These are phyloP conservation scores for Papilio polytes DNA, from an alignment of 1,140 invertebrate genomes.

Conservation along the genomic window DNA sequence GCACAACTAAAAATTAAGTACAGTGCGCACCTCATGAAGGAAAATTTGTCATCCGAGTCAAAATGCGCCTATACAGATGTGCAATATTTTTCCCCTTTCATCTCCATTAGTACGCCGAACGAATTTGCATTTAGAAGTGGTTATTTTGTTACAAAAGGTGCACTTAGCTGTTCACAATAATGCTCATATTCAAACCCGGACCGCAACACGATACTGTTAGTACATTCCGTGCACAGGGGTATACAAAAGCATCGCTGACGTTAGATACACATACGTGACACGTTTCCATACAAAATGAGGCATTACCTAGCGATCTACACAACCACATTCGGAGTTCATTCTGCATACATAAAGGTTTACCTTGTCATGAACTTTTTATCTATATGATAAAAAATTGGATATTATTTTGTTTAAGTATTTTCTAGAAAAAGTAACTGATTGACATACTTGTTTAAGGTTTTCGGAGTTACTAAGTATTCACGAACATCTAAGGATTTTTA, in stretches of 20 bases:
- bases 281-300: constrained; percentile 16
- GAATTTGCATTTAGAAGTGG: neutral
- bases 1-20: no score
- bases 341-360: neutral
- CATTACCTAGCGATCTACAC: constrained; percentile 1
- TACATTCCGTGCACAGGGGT: neutral
- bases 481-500: no score
- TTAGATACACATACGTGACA: constrained; percentile 4
- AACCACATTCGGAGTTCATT: constrained; percentile 13
- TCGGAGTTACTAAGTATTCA: no score
- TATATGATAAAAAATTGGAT: no score
- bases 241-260: constrained; percentile 20
- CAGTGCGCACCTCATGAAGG: no score
- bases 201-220: neutral
- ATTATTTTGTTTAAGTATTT: no score
- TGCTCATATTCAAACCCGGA: neutral
- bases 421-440: no score
- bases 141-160: neutral
- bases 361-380: neutral
- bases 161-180: neutral
- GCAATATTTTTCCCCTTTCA: no score
- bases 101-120: no score
- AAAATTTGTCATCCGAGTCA: no score
- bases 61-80: no score
- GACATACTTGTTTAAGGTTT: no score